Base-by-base conservation (phyloP, 2,888 invertebrate genomes). In the Pyrgus malvae region DNA sequence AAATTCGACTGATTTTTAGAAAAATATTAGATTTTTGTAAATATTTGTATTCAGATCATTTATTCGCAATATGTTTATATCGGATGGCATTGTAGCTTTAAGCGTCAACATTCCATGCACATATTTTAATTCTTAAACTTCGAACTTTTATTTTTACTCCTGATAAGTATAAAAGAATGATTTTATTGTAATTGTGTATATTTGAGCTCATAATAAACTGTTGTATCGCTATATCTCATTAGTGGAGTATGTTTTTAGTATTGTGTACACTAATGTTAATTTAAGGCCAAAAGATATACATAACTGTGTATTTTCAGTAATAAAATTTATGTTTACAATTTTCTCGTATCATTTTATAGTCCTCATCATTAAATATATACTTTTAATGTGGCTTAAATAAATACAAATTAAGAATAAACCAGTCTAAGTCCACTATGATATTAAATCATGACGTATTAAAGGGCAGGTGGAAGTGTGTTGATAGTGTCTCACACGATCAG, bases 201-300 rank as follows among this genome's bases (percentile, higher is more conserved):
- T 66, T 68, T 82, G 76, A 69, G 68, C 66, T 75, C 70, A 70
- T 53, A 53, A 53, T 53, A 78, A 83, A 76, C 85, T 88, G 89
- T 89, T 89, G 89, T 89, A 89, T 80, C 72, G 75, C 76, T 79
- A 53, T 53, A 77, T 85, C 74, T 77, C 77, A 75, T 80, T 83
- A 83, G 83, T 80, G 77, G 78, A 78, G 75, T 79, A 77, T 72
- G 74, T 73, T 79, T 79, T 73, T 76, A 79, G 75, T 82, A 83
- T 80, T 82, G 75, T 80, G 65, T 83, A 82, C 81, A 85, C 85
- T 87, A 85, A 86, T 88, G 82, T 81, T 83, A 83, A 73, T 76
- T 67, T 86, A 86, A 83, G 87, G 86, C 87, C 86, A 87, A 89
- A 89, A 83, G 81, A 86, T 87, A 89, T 86, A 88, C 87, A 87